Conservation (phyloP, 2,797 vertebrate genomes). For the Rhinophrynus dorsalis region DNA sequence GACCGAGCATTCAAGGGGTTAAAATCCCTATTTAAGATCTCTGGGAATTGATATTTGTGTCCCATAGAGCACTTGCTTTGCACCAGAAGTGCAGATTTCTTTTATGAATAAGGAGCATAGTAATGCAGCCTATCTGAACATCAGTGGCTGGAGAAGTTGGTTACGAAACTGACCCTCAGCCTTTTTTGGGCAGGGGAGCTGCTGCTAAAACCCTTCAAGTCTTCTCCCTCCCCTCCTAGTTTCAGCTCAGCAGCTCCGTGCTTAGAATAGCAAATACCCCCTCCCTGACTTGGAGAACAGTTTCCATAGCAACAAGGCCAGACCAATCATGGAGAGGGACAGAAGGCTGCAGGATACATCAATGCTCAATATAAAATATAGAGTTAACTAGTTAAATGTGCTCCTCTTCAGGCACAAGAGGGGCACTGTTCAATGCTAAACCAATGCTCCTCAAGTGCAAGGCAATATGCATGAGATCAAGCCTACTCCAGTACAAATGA, state of each 20-base stretch:
- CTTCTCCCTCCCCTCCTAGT: conserved; percentile 48
- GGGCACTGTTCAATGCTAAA: background rate
- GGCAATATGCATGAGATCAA: too few species aligned
- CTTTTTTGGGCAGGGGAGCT: conserved; percentile 17
- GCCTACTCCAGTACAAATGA: too few species aligned
- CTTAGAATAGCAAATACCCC: conserved; percentile 74
- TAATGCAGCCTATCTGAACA: background rate
- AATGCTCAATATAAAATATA: conserved; percentile 7
- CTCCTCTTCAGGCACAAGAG: background rate
- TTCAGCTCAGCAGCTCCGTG: conserved; percentile 74
- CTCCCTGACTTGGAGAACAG: conserved; percentile 59
- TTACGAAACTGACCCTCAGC: too few species aligned
- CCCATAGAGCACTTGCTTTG: too few species aligned
- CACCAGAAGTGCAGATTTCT: too few species aligned
- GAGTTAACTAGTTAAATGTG: conserved; percentile 17
- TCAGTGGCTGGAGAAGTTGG: too few species aligned
- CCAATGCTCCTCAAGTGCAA: background rate
- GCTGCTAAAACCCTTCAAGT: conserved; percentile 3
- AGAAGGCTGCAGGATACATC: conserved; percentile 38
- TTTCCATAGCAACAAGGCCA: conserved; percentile 71
- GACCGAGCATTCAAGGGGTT: too few species aligned
- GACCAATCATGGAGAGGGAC: conserved; percentile 60
- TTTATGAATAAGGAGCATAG: background rate
- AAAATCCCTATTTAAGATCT: too few species aligned
- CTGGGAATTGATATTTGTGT: too few species aligned